Evolutionary conservation across 1,140 invertebrate genomes (phyloP).

Genomic region (Pseudomyrmex cubaensis): DNA sequence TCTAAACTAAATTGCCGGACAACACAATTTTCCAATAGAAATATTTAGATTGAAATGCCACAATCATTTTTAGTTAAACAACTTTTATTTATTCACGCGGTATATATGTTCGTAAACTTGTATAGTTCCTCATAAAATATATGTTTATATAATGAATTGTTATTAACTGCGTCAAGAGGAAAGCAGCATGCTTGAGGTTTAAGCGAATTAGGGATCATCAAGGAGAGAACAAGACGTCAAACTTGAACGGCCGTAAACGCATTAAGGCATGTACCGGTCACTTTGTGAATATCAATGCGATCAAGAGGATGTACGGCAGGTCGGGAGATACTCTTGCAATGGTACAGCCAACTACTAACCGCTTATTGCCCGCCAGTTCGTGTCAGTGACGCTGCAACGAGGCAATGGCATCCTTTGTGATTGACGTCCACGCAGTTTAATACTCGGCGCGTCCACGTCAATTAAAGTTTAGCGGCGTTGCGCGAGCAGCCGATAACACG

Average conservation of each 20-base stretch:
- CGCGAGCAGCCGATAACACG: slow-evolving; percentile 57
- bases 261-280: slow-evolving; percentile 56
- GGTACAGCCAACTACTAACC: slow-evolving; percentile 65
- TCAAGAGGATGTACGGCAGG: slow-evolving; percentile 65
- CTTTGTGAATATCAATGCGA: slow-evolving; percentile 82
- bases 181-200: not conserved
- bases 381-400: slow-evolving; percentile 66
- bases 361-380: slow-evolving; percentile 67
- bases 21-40: not conserved
- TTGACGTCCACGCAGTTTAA: slow-evolving; percentile 73
- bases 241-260: slow-evolving; percentile 28
- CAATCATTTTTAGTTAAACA: no score
- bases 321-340: slow-evolving; percentile 63
- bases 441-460: slow-evolving; percentile 67
- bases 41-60: no score
- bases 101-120: no score
- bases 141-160: not conserved
- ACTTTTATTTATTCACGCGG: no score
- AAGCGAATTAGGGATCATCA: slow-evolving; percentile 6
- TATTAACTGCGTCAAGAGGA: slow-evolving; percentile 4
- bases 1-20: not conserved
- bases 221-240: slow-evolving; percentile 1
- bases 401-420: slow-evolving; percentile 74
- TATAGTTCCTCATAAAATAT: not conserved
- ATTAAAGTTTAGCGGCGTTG: slow-evolving; percentile 70